Base-by-base conservation (phyloP, 2,888 invertebrate genomes). In the Andricus curvator region DNA sequence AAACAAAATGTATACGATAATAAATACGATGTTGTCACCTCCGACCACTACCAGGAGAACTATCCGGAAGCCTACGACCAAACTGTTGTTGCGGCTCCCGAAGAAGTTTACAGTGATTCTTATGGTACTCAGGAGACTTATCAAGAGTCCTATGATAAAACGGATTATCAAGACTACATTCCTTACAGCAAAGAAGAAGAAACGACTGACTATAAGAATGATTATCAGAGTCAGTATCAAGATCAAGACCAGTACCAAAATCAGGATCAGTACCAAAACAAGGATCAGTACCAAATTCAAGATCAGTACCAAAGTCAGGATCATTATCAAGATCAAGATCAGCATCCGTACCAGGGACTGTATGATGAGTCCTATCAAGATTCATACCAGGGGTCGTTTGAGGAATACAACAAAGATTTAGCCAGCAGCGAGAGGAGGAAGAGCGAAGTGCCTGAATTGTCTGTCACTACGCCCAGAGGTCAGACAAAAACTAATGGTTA, bases 401-500 rank as follows among this genome's bases (percentile, higher is more conserved):
- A 91, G 20, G 89, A 90, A 4, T 87, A 87, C 20, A 90, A 88
- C 81, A 89, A 88, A 25, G 88, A 88, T 37, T 80, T 86, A 37
- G 83, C 83, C 22, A 82, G 80, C 4, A 83, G 84, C 64, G 90
- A 89, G 0, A 89, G 90, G 68, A 83, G 88, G 67, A 83, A 84
- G 62, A 90, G 88, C 85, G 91, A 91, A 78, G 89, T 91, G 48
- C 91, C 90, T 9, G 91, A 91, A 81, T 80, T 91, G 17, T 90
- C 91, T n/a, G 89, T 90, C 64, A 90, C 90, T 60, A 92, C 92
- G 44, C 89, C 91, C 4, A 87, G 88, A 48, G 90, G 91, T 60
- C 90, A 92, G 79, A 90, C 90, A 1, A 89, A 82, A 80, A 83
- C 88, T n/a, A 92, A 92, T 77, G 92, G 91, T 6, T 92, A 92